Evolutionary conservation across 1,140 invertebrate species (phyloP).

Genomic region (Bombus soroeensis): DNA sequence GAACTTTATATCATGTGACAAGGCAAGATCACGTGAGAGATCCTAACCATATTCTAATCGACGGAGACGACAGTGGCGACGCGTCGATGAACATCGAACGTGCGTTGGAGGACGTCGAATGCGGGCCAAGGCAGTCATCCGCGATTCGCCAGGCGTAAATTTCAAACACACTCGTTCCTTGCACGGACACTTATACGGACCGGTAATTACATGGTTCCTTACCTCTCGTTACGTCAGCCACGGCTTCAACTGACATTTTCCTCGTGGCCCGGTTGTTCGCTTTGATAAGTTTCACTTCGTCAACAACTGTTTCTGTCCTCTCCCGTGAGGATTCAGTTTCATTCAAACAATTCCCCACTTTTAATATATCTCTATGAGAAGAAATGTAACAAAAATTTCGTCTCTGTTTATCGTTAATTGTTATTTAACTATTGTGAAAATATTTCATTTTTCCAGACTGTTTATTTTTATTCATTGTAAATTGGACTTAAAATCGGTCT

Average conservation of each 20-base stretch:
- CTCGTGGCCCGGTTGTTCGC: not conserved
- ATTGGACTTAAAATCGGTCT: too few species aligned
- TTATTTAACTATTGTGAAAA: too few species aligned
- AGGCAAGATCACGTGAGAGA: not conserved
- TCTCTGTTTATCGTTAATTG: too few species aligned
- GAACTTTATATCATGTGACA: not conserved
- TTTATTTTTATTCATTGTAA: too few species aligned
- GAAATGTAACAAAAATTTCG: too few species aligned
- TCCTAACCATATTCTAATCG: slow-evolving; percentile 15
- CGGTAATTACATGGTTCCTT: slow-evolving; percentile 41
- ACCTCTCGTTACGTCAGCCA: slow-evolving; percentile 17
- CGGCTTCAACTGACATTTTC: slow-evolving; percentile 7
- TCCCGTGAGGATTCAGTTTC: not conserved
- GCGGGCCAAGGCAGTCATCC: slow-evolving; percentile 33
- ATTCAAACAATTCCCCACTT: too few species aligned
- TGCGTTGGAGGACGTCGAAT: slow-evolving; percentile 43
- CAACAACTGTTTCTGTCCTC: not conserved
- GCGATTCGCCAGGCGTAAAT: slow-evolving; percentile 28
- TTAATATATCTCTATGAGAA: too few species aligned
- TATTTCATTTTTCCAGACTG: too few species aligned
- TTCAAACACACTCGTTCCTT: slow-evolving; percentile 28
- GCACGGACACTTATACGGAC: slow-evolving; percentile 5
- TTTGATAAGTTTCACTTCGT: not conserved
- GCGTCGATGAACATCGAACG: slow-evolving; percentile 30
- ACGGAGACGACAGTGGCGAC: slow-evolving; percentile 18